phyloP scores from a whole-genome alignment of 1,140 invertebrate genomes.

The Probaryconus sp. region DNA sequence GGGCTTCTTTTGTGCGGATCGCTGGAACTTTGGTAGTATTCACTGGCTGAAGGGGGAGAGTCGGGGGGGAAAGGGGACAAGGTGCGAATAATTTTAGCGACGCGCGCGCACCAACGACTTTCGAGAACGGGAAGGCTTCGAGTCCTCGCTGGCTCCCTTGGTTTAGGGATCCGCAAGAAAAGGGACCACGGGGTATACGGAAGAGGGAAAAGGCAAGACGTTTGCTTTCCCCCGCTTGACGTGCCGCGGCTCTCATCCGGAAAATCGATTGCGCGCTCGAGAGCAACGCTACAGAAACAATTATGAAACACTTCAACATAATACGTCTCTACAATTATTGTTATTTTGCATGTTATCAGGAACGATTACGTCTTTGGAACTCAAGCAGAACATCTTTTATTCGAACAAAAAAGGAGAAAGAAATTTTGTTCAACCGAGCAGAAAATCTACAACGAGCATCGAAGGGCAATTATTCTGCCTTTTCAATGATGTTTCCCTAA shows the following conservation, averaged over 20 bases:
- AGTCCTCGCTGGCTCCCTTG: not conserved
- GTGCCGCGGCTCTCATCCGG: conserved; percentile 57
- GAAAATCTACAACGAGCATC: no score
- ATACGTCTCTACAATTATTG: conserved; percentile 31
- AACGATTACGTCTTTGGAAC: not conserved
- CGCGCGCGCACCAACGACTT: conserved; percentile 35
- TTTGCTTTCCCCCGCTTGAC: conserved; percentile 66
- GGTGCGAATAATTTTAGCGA: conserved; percentile 71
- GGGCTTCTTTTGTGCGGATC: conserved; percentile 38
- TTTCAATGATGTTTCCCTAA: no score
- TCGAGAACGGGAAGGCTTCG: conserved; percentile 23
- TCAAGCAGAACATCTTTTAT: conserved; percentile 1
- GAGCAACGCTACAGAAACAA: conserved; percentile 34
- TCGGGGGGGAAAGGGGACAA: conserved; percentile 14
- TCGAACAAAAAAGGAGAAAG: not conserved
- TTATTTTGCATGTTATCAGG: conserved; percentile 12
- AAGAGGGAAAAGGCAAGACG: conserved; percentile 60
- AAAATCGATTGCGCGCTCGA: conserved; percentile 56
- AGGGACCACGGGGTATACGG: conserved; percentile 19
- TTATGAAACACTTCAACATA: conserved; percentile 39
- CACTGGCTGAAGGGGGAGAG: not conserved
- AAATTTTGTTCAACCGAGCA: no score
- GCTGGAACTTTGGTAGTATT: not conserved
- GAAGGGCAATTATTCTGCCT: no score
- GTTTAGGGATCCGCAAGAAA: conserved; percentile 44